Conservation (phyloP, 1,140 invertebrate species). For the Maniola jurtina region DNA sequence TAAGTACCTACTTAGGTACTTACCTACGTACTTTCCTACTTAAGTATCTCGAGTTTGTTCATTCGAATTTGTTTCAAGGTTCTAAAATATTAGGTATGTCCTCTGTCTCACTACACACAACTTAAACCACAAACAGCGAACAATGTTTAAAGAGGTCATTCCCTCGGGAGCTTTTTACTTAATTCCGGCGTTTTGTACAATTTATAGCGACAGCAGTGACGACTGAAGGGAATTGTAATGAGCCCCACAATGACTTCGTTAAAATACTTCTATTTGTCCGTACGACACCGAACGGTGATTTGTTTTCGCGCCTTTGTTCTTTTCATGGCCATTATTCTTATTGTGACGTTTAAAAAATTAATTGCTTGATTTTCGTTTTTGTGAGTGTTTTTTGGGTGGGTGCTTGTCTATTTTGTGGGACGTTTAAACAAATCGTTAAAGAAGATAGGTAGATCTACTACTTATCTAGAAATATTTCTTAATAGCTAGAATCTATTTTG, state of each 20-base stretch:
- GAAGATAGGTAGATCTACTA: no score
- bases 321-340: slow-evolving; percentile 43
- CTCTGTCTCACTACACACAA: no score
- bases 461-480: no score
- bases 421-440: not conserved
- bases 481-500: no score
- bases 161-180: slow-evolving; percentile 56
- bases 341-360: slow-evolving; percentile 35
- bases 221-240: slow-evolving; percentile 63
- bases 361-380: slow-evolving; percentile 27
- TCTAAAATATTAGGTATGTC: no score
- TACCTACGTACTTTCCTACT: no score
- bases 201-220: slow-evolving; percentile 50
- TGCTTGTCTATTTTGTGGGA: not conserved
- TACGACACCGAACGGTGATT: slow-evolving; percentile 60
- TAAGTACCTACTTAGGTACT: no score
- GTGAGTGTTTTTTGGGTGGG: not conserved
- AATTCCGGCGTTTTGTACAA: slow-evolving; percentile 44
- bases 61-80: no score
- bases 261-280: slow-evolving; percentile 71
- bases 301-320: slow-evolving; percentile 59
- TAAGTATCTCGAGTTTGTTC: no score
- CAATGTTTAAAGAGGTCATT: slow-evolving; percentile 37
- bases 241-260: slow-evolving; percentile 58
- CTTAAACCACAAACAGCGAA: not conserved